Conservation (phyloP, 2,113 vertebrate species). For the Oncorhynchus nerka region DNA sequence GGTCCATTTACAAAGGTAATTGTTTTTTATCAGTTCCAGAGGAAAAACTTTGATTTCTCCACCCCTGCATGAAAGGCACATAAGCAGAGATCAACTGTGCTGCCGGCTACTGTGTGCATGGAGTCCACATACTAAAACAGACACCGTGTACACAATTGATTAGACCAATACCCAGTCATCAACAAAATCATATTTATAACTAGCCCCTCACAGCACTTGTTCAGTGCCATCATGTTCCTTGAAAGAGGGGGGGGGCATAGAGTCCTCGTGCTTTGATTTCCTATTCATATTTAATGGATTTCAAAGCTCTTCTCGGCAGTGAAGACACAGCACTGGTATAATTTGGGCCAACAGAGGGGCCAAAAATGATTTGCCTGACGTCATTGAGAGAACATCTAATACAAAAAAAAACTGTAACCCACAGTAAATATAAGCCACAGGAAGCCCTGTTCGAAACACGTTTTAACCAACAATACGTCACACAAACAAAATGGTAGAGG, state of each 20-base stretch:
- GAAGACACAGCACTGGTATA: neutral
- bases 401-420: neutral
- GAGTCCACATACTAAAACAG: neutral
- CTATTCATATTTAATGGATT: slow-evolving; percentile 15
- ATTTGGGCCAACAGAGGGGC: neutral
- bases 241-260: neutral
- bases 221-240: neutral
- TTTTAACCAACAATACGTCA: neutral
- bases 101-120: neutral
- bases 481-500: neutral
- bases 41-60: no score
- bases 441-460: neutral
- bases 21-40: no score
- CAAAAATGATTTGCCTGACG: neutral
- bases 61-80: neutral
- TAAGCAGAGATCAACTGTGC: neutral
- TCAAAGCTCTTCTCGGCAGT: neutral
- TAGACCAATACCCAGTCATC: slow-evolving; percentile 29
- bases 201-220: slow-evolving; percentile 24
- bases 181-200: slow-evolving; percentile 40
- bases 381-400: neutral
- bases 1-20: neutral
- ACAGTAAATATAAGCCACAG: neutral
- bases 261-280: neutral
- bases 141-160: slow-evolving; percentile 28